A percentile compares a stretch with the other conserved stretches of the same genome.
phyloP scores from a whole-genome alignment of 2,797 vertebrate species.

The Siniperca scherzeri region DNA sequence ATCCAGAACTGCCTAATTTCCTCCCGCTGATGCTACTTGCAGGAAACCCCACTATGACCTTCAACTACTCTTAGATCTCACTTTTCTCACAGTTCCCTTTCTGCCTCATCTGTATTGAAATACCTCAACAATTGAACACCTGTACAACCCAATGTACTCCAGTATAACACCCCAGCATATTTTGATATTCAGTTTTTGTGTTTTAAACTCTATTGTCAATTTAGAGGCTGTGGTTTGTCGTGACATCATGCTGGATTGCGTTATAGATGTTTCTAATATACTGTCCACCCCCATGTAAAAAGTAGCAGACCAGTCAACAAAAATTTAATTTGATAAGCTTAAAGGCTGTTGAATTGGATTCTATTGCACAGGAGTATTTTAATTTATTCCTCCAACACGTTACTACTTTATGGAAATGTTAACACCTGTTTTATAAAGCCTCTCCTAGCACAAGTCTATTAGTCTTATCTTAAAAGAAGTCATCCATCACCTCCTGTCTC shows the following conservation, averaged over 20 bases:
- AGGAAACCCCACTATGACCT: not conserved
- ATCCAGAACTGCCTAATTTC: not conserved
- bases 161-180: not conserved
- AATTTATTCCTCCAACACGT: too few relatives aligned
- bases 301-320: not conserved
- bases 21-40: not conserved
- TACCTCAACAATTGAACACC: not conserved
- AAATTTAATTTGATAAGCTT: not conserved
- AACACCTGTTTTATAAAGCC: not conserved
- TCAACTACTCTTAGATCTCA: not conserved
- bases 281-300: not conserved
- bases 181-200: not conserved
- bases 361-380: not conserved
- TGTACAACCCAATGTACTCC: not conserved
- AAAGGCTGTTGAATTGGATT: not conserved
- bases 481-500: not conserved
- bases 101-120: not conserved
- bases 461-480: not conserved
- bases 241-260: not conserved
- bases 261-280: not conserved
- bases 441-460: not conserved
- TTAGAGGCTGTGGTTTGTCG: not conserved
- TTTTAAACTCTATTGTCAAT: not conserved
- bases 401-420: not conserved
- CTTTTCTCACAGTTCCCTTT: not conserved